Base-by-base conservation (phyloP, 2,797 vertebrate genomes). In the Ptychobarbus kaznakovi region DNA sequence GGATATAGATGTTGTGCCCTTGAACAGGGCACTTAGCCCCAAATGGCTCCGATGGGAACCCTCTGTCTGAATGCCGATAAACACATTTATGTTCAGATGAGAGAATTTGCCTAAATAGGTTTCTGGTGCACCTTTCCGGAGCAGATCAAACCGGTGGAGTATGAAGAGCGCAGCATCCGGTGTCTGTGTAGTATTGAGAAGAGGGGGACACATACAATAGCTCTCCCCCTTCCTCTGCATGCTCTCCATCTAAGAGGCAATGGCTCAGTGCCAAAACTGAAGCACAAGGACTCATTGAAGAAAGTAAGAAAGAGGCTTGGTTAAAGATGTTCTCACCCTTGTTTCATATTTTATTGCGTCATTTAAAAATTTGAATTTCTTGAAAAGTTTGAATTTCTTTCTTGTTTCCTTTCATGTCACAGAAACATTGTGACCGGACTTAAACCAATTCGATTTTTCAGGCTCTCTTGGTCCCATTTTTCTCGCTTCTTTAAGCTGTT, bases 251-350 rank as follows among this genome's bases (percentile, higher is more conserved):
- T 93, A 93, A 92, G 93, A 93, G 91, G 87, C 91, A 86, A 74
- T 86, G 94, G 95, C 93, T 92, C 90, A 83, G 90, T 94, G 95
- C 95, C 95, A 95, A 94, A 91, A 91, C 90, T 87, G 88, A 94
- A 94, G 94, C 94, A 95, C 95, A 96, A 95, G 94, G 94, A 94
- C 92, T 94, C 93, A 95, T 94, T 95, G 92, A 96, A 93, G 92
- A 92, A 93, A 93, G 89, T 90, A 91, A 94, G 92, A 94, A 94
- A 93, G 89, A 88, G 88, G 92, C 93, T 94, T 93, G 91, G 92
- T 93, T 90, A 91, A 94, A 92, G 92, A 87, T 92, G 90, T 93
- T 94, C 91, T 93, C 86, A 89, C 88, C 68, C 87, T 86, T 80
- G 61, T 87, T 83, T 74, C 9, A 68, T 88, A 91, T 91, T 92